A percentile compares a stretch with the other conserved stretches of the same genome.
These are phyloP conservation scores for Phorcus lineatus DNA, from an alignment of 2,888 invertebrate species.

Conservation along the genomic window DNA sequence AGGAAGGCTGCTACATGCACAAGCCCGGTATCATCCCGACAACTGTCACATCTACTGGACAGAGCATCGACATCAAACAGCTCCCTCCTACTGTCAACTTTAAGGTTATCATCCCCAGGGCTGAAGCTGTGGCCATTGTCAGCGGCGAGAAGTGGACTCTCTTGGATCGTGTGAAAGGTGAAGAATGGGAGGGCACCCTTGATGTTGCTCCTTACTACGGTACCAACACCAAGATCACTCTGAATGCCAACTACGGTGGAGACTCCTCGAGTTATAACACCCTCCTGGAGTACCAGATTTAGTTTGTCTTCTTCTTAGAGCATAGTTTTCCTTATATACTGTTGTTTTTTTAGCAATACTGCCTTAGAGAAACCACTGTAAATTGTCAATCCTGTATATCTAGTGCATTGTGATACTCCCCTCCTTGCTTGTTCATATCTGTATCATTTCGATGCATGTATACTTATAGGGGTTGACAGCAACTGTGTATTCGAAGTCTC, in stretches of 20 bases:
- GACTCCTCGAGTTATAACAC: conserved; percentile 74
- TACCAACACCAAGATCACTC: conserved; percentile 64
- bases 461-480: neutral
- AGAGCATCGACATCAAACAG: conserved; percentile 37
- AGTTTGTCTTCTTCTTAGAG: conserved; percentile 21
- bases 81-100: conserved; percentile 56
- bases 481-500: neutral
- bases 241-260: conserved; percentile 74
- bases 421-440: conserved; percentile 5
- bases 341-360: conserved; percentile 13
- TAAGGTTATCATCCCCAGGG: conserved; percentile 70
- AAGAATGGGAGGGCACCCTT: conserved; percentile 71
- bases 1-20: conserved; percentile 75
- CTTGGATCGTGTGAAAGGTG: conserved; percentile 59
- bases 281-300: conserved; percentile 69
- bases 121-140: conserved; percentile 74
- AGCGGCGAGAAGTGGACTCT: conserved; percentile 74
- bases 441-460: conserved; percentile 7
- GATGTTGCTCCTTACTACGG: conserved; percentile 64
- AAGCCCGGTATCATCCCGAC: conserved; percentile 66
- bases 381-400: conserved; percentile 12
- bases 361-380: conserved; percentile 16
- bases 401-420: conserved; percentile 19
- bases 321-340: conserved; percentile 7
- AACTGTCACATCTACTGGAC: conserved; percentile 43